Evolutionary conservation across 1,140 invertebrate genomes (phyloP).

Genomic region (Ooceraea biroi): DNA sequence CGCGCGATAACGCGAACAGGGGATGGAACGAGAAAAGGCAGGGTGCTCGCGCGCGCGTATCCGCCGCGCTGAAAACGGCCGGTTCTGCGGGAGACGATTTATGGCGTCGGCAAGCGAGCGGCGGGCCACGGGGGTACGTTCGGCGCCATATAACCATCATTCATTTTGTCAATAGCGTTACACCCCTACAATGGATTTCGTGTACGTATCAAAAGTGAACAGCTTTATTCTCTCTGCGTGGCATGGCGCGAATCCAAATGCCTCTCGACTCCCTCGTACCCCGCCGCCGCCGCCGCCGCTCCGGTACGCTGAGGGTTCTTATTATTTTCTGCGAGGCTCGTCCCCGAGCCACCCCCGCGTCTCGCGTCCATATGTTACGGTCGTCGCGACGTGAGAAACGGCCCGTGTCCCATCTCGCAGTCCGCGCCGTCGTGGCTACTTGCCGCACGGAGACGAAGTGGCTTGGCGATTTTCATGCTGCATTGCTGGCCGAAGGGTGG

Average conservation of each 20-base stretch:
- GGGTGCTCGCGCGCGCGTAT: conserved; percentile 64
- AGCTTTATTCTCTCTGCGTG: conserved; percentile 80
- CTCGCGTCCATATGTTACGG: conserved; percentile 46
- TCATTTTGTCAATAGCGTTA: conserved; percentile 82
- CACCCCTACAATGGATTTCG: conserved; percentile 77
- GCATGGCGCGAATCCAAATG: conserved; percentile 79
- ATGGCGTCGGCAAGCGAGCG: conserved; percentile 73
- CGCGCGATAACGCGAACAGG: conserved; percentile 62
- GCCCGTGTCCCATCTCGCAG: conserved; percentile 18
- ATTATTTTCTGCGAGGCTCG: conserved; percentile 65
- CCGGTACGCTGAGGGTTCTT: conserved; percentile 65
- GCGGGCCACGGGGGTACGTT: conserved; percentile 70
- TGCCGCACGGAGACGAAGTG: conserved; percentile 44
- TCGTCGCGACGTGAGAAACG: conserved; percentile 54
- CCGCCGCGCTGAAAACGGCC: conserved; percentile 66
- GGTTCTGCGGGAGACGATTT: conserved; percentile 78
- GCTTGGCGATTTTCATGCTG: conserved; percentile 58
- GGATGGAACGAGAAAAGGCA: conserved; percentile 10
- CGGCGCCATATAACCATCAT: conserved; percentile 83
- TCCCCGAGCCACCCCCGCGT: conserved; percentile 1
- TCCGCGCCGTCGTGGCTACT: conserved; percentile 31
- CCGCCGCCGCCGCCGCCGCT: no score
- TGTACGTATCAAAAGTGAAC: conserved; percentile 77
- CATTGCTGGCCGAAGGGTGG: conserved; percentile 9
- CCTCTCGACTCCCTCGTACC: conserved; percentile 48